These are phyloP conservation scores for Melitaea athalia DNA, from an alignment of 2,888 invertebrate species.

Conservation along the genomic window DNA sequence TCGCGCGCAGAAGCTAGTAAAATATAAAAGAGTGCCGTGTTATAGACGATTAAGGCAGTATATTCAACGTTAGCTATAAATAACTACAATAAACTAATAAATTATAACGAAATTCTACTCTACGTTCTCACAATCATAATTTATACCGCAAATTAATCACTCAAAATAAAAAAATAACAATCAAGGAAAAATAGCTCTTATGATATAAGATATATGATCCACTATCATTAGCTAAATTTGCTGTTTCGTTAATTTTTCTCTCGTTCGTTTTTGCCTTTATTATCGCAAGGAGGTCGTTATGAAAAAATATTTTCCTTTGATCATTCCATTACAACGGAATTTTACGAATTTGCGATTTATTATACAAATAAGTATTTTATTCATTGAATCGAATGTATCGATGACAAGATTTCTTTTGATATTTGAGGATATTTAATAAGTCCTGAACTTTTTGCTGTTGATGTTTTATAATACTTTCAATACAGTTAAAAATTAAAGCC, in stretches of 20 bases:
- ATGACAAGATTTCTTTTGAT: not conserved
- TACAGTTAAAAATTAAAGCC: too few species aligned
- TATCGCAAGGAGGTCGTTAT: not conserved
- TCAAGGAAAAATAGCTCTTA: not conserved
- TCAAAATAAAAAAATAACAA: not conserved
- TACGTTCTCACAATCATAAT: not conserved
- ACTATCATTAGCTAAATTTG: not conserved
- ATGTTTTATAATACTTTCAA: too few species aligned
- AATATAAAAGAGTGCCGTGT: too few species aligned
- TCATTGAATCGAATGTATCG: not conserved
- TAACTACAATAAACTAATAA: too few species aligned
- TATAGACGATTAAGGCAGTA: too few species aligned
- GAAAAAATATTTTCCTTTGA: not conserved
- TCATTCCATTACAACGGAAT: not conserved
- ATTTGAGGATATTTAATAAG: not conserved
- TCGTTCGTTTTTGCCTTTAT: not conserved
- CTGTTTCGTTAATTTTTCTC: not conserved
- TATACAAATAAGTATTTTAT: not conserved
- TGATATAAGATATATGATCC: not conserved
- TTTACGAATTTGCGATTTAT: not conserved
- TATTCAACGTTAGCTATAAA: too few species aligned
- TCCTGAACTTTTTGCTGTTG: not conserved
- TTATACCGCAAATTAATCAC: not conserved
- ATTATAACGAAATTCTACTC: not conserved
- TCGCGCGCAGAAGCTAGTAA: too few species aligned